A percentile compares a stretch with the other conserved stretches of the same genome.
Evolutionary conservation across 1,140 invertebrate species (phyloP).

Genomic region (Drosophila fuyamai): DNA sequence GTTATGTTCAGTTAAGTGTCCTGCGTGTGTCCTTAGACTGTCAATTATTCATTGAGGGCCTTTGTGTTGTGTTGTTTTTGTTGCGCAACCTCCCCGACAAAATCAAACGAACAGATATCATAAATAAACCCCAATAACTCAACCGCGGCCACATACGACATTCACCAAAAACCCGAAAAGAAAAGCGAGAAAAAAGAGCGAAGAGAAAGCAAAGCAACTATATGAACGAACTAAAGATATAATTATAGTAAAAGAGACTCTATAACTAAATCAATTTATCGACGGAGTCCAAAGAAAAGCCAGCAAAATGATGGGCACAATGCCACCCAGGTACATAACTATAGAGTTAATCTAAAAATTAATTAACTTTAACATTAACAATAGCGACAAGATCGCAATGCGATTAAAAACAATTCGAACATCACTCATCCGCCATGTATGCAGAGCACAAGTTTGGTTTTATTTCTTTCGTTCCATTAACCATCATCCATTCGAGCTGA

Average conservation of each 20-base stretch:
- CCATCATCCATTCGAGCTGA: conserved; percentile 52
- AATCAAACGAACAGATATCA: conserved; percentile 38
- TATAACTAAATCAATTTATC: conserved; percentile 52
- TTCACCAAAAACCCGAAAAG: conserved; percentile 75
- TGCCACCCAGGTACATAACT: conserved; percentile 84
- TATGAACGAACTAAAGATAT: conserved; percentile 7
- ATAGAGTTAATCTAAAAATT: conserved; percentile 63
- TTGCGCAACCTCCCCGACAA: conserved; percentile 55
- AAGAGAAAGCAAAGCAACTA: conserved; percentile 41
- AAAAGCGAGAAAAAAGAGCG: conserved; percentile 21
- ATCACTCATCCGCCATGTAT: conserved; percentile 73
- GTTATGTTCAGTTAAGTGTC: conserved; percentile 84
- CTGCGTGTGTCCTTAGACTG: conserved; percentile 78
- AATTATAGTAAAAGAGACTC: conserved; percentile 24
- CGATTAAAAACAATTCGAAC: conserved; percentile 39
- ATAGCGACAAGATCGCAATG: conserved; percentile 22
- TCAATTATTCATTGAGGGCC: conserved; percentile 83
- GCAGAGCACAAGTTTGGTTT: conserved; percentile 25
- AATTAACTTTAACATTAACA: conserved; percentile 62
- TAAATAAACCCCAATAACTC: conserved; percentile 43
- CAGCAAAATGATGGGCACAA: conserved; percentile 84
- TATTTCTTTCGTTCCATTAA: conserved; percentile 35
- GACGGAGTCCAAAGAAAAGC: conserved; percentile 60
- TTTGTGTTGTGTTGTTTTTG: conserved; percentile 75
- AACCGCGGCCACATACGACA: conserved; percentile 79